Base-by-base conservation (phyloP, 2,113 vertebrate species). In the Haplochromis vanheusdeni region DNA sequence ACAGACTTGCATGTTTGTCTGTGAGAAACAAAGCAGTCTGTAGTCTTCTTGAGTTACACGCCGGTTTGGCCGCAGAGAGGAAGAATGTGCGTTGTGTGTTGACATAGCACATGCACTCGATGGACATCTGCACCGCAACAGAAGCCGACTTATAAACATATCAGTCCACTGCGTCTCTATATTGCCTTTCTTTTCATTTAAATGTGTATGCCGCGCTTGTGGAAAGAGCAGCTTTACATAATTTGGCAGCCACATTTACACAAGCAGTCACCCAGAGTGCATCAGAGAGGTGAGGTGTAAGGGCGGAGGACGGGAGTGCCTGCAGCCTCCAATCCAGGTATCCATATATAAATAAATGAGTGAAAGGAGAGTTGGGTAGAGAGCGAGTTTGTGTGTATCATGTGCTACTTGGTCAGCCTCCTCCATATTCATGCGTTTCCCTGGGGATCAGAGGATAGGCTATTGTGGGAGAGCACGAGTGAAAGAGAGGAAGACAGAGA, bases 361-460 rank as follows among this genome's bases (percentile, higher is more conserved):
- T 93, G 93, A 94, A 90, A 91, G 85, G 88, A 85, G 82, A 77
- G 73, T 73, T 85, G 31, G 70, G 40, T 60, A 77, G 80, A 86
- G 90, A 49, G 85, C 51, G 21, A 65, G 79, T 26, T 42, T 45
- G 62, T 73, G 89, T 92, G 87, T 91, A 93, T 91, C 93, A 91
- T 92, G 89, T 84, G 91, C 90, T 93, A 91, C 93, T 95, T 90
- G 94, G 90, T 86, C 85, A 91, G 83, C 79, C 92, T 94, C 85
- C 86, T 96, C 94, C 96, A 96, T 96, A 95, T 96, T 96, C 93
- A 96, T 95, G 94, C 45, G 88, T 95, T 94, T 90, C 95, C 95
- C 93, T 90, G 92, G 93, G 95, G 95, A 94, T 86, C 79, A 42
- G 87, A 80, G 93, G 92, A 94, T 86, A 55, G 90, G 91, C 94